Evolutionary conservation across 2,113 vertebrate species (phyloP), one percentile per base, ranked within the genome.

Genomic region (Sinocyclocheilus maitianheensis): DNA sequence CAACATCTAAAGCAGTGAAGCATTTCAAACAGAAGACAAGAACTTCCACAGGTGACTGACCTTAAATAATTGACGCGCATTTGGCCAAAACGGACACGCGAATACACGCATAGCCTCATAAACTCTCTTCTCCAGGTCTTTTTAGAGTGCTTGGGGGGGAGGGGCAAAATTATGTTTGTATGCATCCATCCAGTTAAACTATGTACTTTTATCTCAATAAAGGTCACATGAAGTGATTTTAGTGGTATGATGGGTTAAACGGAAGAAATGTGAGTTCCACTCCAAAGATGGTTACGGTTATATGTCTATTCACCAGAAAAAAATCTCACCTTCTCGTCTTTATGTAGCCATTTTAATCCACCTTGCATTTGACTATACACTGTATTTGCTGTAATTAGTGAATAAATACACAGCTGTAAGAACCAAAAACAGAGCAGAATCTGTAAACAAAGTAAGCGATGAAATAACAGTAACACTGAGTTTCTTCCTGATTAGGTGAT

Each of bases 401-500:
- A 55, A 65, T 83, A 34, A 84, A 87, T 40, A 82, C 85, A 87
- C 80, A 34, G 72, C 22, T 48, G 62, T 65, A 51, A 82, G 1
- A 67, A 84, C 74, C 34, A 40, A 34, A 65, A 71, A 55, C 62
- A 26, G 58, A 86, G 80, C 72, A 85, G 62, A 83, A 58, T 62
- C 53, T 13, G 62, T 43, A 14, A 65, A 74, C 34, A 75, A 22
- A 4, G 48, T 74, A 63, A 77, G 14, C 60, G 46, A 40, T 58
- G 26, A 60, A 40, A 84, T 78, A 26, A 37, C 14, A 48, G 46
- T 43, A 43, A 43, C 43, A 43, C 43, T 9, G 43, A 51, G 26
- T 26, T 37, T 62, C 84, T 81, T 89, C 60, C 79, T 84, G 82
- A 71, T 71, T 9, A 71, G 67, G 30, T 20, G 30, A 86, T 84